Evolutionary conservation across 1,140 invertebrate species (phyloP).

Genomic region (Thrips palmi): DNA sequence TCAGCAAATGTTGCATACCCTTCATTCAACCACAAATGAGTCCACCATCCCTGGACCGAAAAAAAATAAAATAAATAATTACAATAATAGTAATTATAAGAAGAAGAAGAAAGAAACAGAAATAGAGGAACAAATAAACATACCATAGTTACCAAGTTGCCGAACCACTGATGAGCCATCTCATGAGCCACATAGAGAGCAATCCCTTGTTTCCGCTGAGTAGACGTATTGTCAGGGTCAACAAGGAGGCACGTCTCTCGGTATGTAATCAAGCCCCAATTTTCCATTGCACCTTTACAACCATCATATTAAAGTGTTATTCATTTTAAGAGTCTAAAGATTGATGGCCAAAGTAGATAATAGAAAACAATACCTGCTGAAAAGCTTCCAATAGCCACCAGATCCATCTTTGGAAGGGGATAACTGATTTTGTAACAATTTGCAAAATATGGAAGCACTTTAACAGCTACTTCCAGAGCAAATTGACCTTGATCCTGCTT

Average conservation of each 20-base stretch:
- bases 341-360: no score
- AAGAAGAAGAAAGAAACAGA: no score
- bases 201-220: constrained; percentile 67
- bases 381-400: constrained; percentile 89
- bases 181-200: constrained; percentile 77
- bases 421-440: constrained; percentile 89
- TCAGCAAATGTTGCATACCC: constrained; percentile 83
- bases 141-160: constrained; percentile 82
- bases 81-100: no score
- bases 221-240: constrained; percentile 67
- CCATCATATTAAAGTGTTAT: no score
- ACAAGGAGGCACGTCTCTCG: constrained; percentile 69
- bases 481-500: constrained; percentile 86
- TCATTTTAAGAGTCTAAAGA: no score
- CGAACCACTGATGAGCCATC: constrained; percentile 81
- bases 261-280: constrained; percentile 79
- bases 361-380: constrained; percentile 37
- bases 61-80: constrained; percentile 7
- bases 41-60: constrained; percentile 36
- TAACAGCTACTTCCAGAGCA: constrained; percentile 69
- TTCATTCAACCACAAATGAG: constrained; percentile 55
- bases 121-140: no score
- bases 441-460: constrained; percentile 82
- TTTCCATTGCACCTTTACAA: constrained; percentile 74
- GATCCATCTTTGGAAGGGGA: constrained; percentile 88